Evolutionary conservation across 1,140 invertebrate genomes (phyloP).

Genomic region (fruit fly (Drosophila melanogaster)): DNA sequence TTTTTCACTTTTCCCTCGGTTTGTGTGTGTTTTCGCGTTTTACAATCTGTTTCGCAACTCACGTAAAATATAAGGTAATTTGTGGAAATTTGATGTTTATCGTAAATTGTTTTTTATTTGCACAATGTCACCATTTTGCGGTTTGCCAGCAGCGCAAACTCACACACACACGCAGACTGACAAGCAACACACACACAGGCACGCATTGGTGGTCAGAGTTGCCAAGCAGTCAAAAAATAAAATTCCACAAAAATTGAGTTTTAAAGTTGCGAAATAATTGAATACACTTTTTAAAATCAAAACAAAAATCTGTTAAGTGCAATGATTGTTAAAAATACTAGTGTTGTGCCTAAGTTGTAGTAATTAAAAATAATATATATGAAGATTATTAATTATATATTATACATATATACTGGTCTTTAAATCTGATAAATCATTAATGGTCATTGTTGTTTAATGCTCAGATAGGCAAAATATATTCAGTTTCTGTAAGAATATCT

Average conservation of each 20-base stretch:
- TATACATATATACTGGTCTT: no score
- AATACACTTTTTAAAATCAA: no score
- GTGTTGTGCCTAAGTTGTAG: no score
- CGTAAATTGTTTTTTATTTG: conserved; percentile 84
- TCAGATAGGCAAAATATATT: neutral
- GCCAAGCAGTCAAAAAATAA: conserved; percentile 22
- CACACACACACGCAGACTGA: conserved; percentile 22
- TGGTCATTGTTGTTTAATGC: neutral
- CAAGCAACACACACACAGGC: conserved; percentile 12
- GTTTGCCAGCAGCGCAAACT: conserved; percentile 64
- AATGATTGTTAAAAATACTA: no score
- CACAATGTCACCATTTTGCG: conserved; percentile 81
- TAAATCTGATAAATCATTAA: no score
- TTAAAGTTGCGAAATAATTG: no score
- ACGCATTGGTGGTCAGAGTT: conserved; percentile 29
- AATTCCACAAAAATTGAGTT: neutral
- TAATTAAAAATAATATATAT: no score
- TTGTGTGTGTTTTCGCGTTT: conserved; percentile 59
- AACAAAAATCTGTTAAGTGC: no score
- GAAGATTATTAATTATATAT: no score
- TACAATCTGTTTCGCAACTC: conserved; percentile 84
- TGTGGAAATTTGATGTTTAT: conserved; percentile 85
- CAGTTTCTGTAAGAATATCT: conserved; percentile 1
- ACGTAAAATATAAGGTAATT: conserved; percentile 85
- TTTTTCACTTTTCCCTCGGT: conserved; percentile 46